phyloP scores from a whole-genome alignment of 1,140 invertebrate genomes.

The Drosophila micromelanica region DNA sequence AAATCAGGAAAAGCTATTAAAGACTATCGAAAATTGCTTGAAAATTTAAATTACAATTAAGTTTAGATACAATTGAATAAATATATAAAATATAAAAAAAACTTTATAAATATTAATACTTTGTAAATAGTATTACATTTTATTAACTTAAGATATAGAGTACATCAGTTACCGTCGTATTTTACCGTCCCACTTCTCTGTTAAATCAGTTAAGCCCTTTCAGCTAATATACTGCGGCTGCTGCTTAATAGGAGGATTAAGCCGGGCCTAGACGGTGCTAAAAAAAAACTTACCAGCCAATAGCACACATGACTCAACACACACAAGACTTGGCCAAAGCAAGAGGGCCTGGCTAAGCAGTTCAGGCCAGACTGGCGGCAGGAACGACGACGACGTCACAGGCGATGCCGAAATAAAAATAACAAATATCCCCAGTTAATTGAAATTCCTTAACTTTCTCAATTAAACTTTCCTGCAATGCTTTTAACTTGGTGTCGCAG shows the following conservation, averaged over 20 bases:
- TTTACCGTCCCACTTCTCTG: conserved; percentile 4
- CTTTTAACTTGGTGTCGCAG: conserved; percentile 63
- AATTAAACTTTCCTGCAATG: conserved; percentile 83
- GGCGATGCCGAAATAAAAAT: conserved; percentile 74
- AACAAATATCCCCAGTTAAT: conserved; percentile 83
- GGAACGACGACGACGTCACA: conserved; percentile 19
- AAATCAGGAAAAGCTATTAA: background rate
- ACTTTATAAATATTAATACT: background rate
- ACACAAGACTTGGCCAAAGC: conserved; percentile 61
- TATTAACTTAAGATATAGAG: background rate
- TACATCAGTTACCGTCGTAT: background rate
- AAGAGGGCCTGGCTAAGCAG: conserved; percentile 15
- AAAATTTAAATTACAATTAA: too few species aligned
- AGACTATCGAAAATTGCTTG: too few species aligned
- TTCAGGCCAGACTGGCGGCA: background rate
- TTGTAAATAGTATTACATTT: background rate
- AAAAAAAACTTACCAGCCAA: conserved; percentile 69
- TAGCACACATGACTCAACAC: conserved; percentile 80
- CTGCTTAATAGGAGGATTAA: conserved; percentile 71
- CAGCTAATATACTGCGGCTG: conserved; percentile 67
- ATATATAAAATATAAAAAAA: too few species aligned
- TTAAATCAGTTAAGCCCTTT: conserved; percentile 58
- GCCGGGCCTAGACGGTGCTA: conserved; percentile 26
- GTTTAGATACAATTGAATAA: too few species aligned
- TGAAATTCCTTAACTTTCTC: conserved; percentile 84